Base-by-base conservation (phyloP, 2,888 invertebrate genomes). In the Meloe dianella region DNA sequence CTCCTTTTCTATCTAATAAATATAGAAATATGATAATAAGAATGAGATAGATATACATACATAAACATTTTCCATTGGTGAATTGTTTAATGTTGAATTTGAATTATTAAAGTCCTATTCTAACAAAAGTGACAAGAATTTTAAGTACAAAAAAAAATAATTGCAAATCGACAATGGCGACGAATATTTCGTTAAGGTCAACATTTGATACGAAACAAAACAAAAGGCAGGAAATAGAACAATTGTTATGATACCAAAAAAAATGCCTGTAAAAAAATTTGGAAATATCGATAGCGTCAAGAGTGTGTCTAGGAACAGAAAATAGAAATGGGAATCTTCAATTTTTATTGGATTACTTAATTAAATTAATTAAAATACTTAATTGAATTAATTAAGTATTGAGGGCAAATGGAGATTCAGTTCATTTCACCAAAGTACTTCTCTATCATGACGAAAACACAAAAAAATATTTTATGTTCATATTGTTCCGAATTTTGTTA, bases 301-400 rank as follows among this genome's bases (percentile, higher is more conserved):
- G 20, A 10, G 9, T 47, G 9, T 47, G 20, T 41, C 2, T 20
- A 47, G 7, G 47, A 47, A 47, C 10, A 47, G 20, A 10, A 20
- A 47, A 20, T 35, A 35, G 9, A 35, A 20, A 47, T 54, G 64
- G 61, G 27, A 61, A 41, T 29, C 59, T 24, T 66, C 66, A 73
- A 73, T 75, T 74, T 75, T 77, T 76, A 78, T 78, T 77, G 75
- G 78, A 78, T 78, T 77, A 76, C 74, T 68, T 74, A 74, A 78
- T 78, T 75, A 73, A 75, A 77, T 78, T 74, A n/a, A n/a, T n/a
- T n/a, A n/a, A n/a, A n/a, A n/a, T 77, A 76, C 74, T 68, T 74
- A 74, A 78, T 78, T 75, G 72, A 75, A 77, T 78, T 74, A 75
- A 76, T 78, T 77, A 74, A 70, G 75, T 72, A 77, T 76, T 74